Percentiles rank a stretch among this genome's conserved stretches.
phyloP scores from a whole-genome alignment of 2,113 vertebrate species.

The Oenanthe melanoleuca region DNA sequence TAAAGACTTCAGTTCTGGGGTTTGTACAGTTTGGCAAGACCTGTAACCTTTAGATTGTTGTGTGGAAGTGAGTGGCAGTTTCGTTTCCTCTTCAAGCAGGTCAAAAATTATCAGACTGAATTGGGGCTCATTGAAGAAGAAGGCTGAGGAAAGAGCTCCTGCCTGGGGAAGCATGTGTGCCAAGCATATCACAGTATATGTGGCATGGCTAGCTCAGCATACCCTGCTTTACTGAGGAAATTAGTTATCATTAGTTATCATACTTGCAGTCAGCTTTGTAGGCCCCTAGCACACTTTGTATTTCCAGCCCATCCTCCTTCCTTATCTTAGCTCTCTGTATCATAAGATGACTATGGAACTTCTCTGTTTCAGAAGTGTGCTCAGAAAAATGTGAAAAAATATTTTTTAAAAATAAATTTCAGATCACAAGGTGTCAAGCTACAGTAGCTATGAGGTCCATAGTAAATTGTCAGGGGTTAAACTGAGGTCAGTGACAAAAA shows the following conservation, averaged over 20 bases:
- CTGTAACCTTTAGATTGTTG: neutral
- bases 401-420: neutral
- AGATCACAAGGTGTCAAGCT: neutral
- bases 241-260: neutral
- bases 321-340: neutral
- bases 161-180: neutral
- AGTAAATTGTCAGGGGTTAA: conserved; percentile 16
- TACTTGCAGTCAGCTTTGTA: neutral
- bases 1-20: neutral
- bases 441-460: neutral
- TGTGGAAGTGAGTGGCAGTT: neutral
- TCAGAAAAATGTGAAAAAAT: neutral
- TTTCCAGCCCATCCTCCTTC: neutral
- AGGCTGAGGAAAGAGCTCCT: neutral
- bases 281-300: neutral
- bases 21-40: neutral
- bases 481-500: neutral
- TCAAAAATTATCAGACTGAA: neutral
- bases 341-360: neutral
- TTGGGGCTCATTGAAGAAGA: neutral
- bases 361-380: neutral
- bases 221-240: neutral
- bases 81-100: neutral
- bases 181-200: neutral
- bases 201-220: neutral